These are phyloP conservation scores for Scalopus aquaticus DNA, from an alignment of 2,113 vertebrate genomes.

Conservation along the genomic window DNA sequence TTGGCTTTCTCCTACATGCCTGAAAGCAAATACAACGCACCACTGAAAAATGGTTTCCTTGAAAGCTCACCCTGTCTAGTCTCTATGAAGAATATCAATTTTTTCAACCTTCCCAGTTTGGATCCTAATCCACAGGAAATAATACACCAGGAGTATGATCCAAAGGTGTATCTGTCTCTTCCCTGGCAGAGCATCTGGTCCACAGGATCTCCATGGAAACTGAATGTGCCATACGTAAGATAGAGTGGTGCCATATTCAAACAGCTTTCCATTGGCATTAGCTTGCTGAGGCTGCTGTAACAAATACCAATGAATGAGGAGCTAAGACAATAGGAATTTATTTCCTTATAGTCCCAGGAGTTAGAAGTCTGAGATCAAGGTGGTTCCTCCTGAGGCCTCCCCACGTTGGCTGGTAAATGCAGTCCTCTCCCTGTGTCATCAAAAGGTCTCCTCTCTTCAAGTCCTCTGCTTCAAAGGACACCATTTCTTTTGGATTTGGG, in stretches of 20 bases:
- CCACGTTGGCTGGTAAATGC: not conserved
- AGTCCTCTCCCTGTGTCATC: not conserved
- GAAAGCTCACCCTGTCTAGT: not conserved
- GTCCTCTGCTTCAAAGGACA: not conserved
- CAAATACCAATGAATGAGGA: not conserved
- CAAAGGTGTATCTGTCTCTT: not conserved
- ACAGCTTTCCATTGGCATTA: not conserved
- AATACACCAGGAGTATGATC: not conserved
- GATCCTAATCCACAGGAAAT: not conserved
- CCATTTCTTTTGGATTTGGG: not conserved
- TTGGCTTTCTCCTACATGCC: not conserved
- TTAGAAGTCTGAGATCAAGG: not conserved
- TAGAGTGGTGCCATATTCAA: accelerated
- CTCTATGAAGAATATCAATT: not conserved
- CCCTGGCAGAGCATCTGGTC: not conserved
- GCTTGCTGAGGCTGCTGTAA: not conserved
- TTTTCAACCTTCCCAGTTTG: not conserved
- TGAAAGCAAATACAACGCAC: not conserved
- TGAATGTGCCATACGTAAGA: accelerated
- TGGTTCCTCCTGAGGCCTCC: not conserved
- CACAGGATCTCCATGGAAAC: not conserved
- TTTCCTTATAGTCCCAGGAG: not conserved
- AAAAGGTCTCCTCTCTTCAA: not conserved
- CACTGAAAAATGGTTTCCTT: not conserved
- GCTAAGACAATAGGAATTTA: too few species aligned